phyloP scores from a whole-genome alignment of 2,113 vertebrate species.

The Anoplopoma fimbria region DNA sequence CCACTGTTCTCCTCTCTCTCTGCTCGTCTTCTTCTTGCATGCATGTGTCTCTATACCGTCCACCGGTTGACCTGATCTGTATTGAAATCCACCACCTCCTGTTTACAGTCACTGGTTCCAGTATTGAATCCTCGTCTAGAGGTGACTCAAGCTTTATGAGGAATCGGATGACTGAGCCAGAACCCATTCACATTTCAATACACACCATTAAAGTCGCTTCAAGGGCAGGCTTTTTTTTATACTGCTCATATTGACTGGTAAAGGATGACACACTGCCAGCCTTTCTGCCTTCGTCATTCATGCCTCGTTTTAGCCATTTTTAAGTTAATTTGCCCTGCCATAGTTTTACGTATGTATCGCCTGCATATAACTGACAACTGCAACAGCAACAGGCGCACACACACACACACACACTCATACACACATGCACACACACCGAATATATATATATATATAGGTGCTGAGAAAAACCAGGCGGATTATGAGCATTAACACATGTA shows the following conservation, averaged over 20 bases:
- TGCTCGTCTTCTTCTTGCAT: slow-evolving; percentile 7
- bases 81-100: slow-evolving; percentile 25
- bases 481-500: too few species aligned
- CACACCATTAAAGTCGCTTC: background rate
- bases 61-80: background rate
- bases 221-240: background rate
- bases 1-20: background rate
- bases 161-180: slow-evolving; percentile 20
- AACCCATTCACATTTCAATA: slow-evolving; percentile 33
- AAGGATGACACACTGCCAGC: background rate
- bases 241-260: background rate
- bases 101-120: slow-evolving; percentile 26
- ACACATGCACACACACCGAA: too few species aligned
- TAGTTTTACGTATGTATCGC: too few species aligned
- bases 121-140: slow-evolving; percentile 1
- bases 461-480: too few species aligned
- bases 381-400: too few species aligned
- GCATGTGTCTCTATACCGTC: background rate
- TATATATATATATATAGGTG: too few species aligned
- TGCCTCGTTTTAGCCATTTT: background rate
- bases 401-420: too few species aligned
- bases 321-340: too few species aligned
- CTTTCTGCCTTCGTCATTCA: background rate
- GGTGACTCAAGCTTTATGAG: slow-evolving; percentile 27
- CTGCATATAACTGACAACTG: too few species aligned